Evolutionary conservation across 2,797 vertebrate species (phyloP).

Genomic region (Crocidura indochinensis): DNA sequence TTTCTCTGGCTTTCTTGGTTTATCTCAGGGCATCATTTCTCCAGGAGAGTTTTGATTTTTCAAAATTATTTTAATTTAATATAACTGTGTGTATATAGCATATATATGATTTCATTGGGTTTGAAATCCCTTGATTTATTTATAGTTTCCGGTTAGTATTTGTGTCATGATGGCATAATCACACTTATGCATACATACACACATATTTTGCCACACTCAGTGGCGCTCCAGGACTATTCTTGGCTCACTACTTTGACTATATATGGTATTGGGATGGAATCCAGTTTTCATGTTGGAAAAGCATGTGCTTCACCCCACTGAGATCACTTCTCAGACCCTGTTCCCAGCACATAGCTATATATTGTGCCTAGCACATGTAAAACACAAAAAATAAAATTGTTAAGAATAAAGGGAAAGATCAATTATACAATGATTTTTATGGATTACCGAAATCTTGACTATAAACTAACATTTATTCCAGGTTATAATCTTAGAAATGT

Average conservation of each 20-base stretch:
- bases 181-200: too few species aligned
- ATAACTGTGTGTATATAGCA: neutral
- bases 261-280: too few species aligned
- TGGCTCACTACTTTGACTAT: too few species aligned
- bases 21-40: neutral
- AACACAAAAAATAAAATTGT: slow-evolving; percentile 13
- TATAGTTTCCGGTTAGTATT: too few species aligned
- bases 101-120: neutral
- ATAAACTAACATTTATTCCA: neutral
- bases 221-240: too few species aligned
- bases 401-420: slow-evolving; percentile 25
- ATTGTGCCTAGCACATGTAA: neutral
- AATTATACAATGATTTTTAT: neutral
- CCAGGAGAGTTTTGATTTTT: neutral
- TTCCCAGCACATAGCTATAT: neutral
- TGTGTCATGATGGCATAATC: too few species aligned
- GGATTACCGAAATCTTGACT: neutral
- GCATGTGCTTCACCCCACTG: too few species aligned
- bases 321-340: neutral
- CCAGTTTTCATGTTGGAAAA: too few species aligned
- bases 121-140: neutral
- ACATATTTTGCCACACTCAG: too few species aligned
- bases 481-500: neutral
- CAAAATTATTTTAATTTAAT: too few species aligned
- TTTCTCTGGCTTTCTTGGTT: neutral